Base-by-base conservation (phyloP, 2,888 invertebrate genomes). In the Hoplodrina ambigua region DNA sequence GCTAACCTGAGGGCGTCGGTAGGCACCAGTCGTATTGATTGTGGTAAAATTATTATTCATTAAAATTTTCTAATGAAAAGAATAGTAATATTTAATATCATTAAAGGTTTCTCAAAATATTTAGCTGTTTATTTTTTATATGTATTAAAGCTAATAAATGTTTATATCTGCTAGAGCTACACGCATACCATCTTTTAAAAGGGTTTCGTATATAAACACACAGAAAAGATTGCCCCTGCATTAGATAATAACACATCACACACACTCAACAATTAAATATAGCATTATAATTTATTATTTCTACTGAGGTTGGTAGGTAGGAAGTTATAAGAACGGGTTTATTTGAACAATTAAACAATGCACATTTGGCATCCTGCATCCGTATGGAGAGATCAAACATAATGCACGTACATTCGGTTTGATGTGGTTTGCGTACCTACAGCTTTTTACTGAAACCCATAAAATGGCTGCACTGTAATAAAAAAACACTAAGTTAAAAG, bases 331-430 rank as follows among this genome's bases (percentile, higher is more conserved):
- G 19, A 55, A 3, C 37, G 15, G 19, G 37, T 65, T 65, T 62
- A 69, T 58, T 74, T 53, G 17, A 20, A 58, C 52, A 58, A 74
- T 61, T 59, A 69, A 69, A 74, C 75, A 77, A 74, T 65, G 64
- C 54, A 64, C 56, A 53, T 56, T 69, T 69, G 17, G 65, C 59
- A 13, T 61, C 5, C 52, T 19, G 37, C 37, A 19, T 41, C 15
- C 49, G 44, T 67, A 82, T 60, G 62, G 25, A 60, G 61, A 76
- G 57, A 72, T 81, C 69, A 80, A 79, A 82, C 77, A 70, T 76
- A 41, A 60, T 60, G 65, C 54, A 41, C n/a, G 25, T 61, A 67
- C 74, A 62, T 46, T 58, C 41, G 57, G 71, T 75, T 79, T 75
- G 59, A 79, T 74, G 82, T 81, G 79, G 79, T 81, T 65, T 69